Percentiles rank a stretch among this genome's conserved stretches.
These are phyloP conservation scores for Acanthosoma haemorrhoidale DNA, from an alignment of 2,888 invertebrate genomes.

Conservation along the genomic window DNA sequence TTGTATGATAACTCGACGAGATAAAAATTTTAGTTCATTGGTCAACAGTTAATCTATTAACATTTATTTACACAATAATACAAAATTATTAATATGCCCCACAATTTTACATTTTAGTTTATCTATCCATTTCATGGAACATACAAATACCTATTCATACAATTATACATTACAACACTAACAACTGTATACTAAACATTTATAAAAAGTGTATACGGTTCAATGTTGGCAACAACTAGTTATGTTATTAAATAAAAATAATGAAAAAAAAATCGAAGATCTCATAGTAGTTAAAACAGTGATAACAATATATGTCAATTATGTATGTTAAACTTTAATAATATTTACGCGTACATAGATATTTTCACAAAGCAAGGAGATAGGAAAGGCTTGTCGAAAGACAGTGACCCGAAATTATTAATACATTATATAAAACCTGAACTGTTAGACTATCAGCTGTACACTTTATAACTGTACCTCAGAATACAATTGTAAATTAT, in stretches of 20 bases:
- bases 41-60: constrained; percentile 15
- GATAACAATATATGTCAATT: not conserved
- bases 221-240: constrained; percentile 4
- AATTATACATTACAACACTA: not conserved
- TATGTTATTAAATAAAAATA: not conserved
- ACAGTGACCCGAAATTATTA: too few species aligned
- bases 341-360: too few species aligned
- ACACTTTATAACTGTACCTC: too few species aligned
- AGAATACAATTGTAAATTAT: too few species aligned
- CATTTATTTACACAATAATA: constrained; percentile 15
- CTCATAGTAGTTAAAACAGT: not conserved
- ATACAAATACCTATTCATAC: not conserved
- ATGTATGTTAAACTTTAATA: too few species aligned
- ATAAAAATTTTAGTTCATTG: not conserved
- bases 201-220: constrained; percentile 15
- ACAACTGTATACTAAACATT: constrained; percentile 12
- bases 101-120: not conserved
- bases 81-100: not conserved
- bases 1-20: too few species aligned
- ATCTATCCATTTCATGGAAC: not conserved
- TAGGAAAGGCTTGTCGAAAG: too few species aligned
- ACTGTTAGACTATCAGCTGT: too few species aligned
- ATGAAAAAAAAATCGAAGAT: not conserved
- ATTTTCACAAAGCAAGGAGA: too few species aligned
- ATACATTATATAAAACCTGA: too few species aligned